phyloP scores from a whole-genome alignment of 1,140 invertebrate genomes.

The Philaenus spumarius region DNA sequence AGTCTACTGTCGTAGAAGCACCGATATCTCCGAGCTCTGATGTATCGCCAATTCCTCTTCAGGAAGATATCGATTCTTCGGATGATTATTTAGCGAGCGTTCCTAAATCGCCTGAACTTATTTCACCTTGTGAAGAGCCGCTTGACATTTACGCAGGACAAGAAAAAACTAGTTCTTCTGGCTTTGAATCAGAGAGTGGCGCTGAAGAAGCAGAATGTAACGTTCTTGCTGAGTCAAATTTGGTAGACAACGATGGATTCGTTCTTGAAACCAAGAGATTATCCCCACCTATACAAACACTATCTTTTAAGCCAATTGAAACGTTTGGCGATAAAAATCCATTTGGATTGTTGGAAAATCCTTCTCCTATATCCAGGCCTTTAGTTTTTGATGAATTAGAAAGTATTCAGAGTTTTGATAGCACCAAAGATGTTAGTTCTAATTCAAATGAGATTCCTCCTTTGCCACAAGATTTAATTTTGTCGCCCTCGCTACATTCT shows the following conservation, averaged over 20 bases:
- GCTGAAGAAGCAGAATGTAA: not conserved
- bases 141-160: not conserved
- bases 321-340: constrained; percentile 6
- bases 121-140: constrained; percentile 6
- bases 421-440: too few relatives aligned
- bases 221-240: not conserved
- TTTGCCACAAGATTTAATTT: too few relatives aligned
- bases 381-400: too few relatives aligned
- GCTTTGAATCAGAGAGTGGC: constrained; percentile 18
- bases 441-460: too few relatives aligned
- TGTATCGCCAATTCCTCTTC: not conserved
- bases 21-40: not conserved
- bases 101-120: constrained; percentile 13
- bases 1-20: constrained; percentile 6
- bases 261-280: not conserved
- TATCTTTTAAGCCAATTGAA: not conserved
- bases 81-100: not conserved
- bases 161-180: constrained; percentile 12
- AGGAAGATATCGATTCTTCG: not conserved
- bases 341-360: not conserved
- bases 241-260: not conserved
- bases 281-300: not conserved
- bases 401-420: too few relatives aligned
- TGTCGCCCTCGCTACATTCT: too few relatives aligned
- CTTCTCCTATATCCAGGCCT: too few relatives aligned